A percentile compares a stretch with the other conserved stretches of the same genome.
phyloP scores from a whole-genome alignment of 2,113 vertebrate species.

The Centrocercus urophasianus region DNA sequence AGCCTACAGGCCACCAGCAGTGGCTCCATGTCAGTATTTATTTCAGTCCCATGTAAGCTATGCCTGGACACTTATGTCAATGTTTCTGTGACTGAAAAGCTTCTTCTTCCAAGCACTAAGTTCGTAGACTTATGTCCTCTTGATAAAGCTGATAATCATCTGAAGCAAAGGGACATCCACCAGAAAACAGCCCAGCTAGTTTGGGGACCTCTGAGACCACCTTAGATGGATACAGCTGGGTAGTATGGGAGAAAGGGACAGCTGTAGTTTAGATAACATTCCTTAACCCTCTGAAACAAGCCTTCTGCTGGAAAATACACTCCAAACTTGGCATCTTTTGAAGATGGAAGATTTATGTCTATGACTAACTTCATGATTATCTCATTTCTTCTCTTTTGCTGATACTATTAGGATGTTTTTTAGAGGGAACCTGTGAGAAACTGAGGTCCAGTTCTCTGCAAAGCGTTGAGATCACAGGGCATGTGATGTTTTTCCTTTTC shows the following conservation, averaged over 20 bases:
- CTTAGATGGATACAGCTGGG: constrained; percentile 12
- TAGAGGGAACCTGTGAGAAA: constrained; percentile 15
- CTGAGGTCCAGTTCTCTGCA: background rate
- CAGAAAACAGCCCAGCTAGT: background rate
- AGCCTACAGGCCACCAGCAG: background rate
- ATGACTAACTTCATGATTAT: background rate
- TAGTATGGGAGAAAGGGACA: background rate
- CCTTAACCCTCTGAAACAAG: constrained; percentile 19
- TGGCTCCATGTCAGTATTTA: background rate
- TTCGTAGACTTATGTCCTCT: background rate
- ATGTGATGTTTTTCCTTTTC: background rate
- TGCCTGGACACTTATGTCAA: background rate
- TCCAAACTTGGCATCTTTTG: background rate
- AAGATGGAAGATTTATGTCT: background rate
- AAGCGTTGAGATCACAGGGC: constrained; percentile 16
- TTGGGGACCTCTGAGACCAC: background rate
- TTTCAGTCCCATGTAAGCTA: background rate
- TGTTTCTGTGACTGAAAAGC: background rate
- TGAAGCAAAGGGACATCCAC: background rate
- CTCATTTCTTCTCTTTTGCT: background rate
- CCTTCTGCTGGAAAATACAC: background rate
- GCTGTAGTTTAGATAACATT: background rate
- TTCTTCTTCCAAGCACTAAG: background rate
- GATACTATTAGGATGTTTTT: background rate
- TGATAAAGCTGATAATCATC: constrained; percentile 32